phyloP scores from a whole-genome alignment of 1,140 invertebrate species.

The Leptoteleia sp. region DNA sequence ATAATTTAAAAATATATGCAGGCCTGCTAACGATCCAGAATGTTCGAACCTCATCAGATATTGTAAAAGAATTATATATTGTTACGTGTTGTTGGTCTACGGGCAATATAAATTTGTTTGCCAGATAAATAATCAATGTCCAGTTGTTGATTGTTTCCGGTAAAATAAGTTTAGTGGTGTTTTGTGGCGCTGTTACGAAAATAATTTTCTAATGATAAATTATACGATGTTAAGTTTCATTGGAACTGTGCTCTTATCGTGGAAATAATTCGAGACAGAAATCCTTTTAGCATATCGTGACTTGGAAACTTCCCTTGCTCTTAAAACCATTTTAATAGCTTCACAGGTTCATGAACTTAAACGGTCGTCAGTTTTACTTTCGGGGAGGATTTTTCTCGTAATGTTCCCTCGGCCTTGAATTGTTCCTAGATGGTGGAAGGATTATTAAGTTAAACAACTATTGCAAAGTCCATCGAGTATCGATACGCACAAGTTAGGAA shows the following conservation, averaged over 20 bases:
- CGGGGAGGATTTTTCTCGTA: constrained; percentile 38
- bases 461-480: neutral
- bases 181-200: constrained; percentile 3
- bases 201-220: constrained; percentile 26
- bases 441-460: constrained; percentile 38
- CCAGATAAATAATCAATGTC: too few relatives aligned
- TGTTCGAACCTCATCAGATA: too few relatives aligned
- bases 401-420: constrained; percentile 49
- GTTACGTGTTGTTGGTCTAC: too few relatives aligned
- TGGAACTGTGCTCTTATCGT: constrained; percentile 32
- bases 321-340: constrained; percentile 65
- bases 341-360: constrained; percentile 64
- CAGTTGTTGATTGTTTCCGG: too few relatives aligned
- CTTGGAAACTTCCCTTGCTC: constrained; percentile 57
- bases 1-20: too few relatives aligned
- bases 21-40: too few relatives aligned
- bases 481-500: too few relatives aligned
- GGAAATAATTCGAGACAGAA: constrained; percentile 61
- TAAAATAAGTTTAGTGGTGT: too few relatives aligned
- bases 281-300: constrained; percentile 65
- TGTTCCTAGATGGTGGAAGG: constrained; percentile 18
- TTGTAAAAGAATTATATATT: too few relatives aligned
- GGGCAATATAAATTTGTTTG: too few relatives aligned
- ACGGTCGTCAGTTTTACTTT: constrained; percentile 61
- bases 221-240: constrained; percentile 48